A percentile compares a stretch with the other conserved stretches of the same genome.
Conservation (phyloP, 2,113 vertebrate genomes). For the Myrmecophaga tridactyla region DNA sequence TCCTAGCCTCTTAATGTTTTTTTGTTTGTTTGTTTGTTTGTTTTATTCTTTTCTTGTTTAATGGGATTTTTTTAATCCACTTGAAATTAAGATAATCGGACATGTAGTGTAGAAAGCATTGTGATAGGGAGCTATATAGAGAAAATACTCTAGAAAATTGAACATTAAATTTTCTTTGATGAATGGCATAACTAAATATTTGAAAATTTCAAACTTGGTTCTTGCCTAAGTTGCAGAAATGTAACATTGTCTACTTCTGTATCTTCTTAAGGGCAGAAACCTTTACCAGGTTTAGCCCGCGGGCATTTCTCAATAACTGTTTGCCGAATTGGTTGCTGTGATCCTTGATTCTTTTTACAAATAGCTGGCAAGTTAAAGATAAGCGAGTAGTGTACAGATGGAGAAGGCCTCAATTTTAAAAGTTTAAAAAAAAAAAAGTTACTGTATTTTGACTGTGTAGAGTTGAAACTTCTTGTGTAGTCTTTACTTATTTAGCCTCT, state of each 20-base stretch:
- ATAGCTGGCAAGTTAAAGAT: not conserved
- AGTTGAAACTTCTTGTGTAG: not conserved
- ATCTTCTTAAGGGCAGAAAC: not conserved
- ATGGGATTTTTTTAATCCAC: not conserved
- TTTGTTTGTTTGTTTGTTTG: no score
- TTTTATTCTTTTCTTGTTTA: no score
- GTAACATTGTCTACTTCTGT: not conserved
- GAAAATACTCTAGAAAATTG: not conserved
- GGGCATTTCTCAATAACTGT: not conserved
- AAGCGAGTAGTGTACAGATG: not conserved
- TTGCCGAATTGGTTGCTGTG: not conserved
- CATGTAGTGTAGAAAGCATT: not conserved
- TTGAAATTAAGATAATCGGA: not conserved
- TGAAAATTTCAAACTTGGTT: slow-evolving; percentile 3
- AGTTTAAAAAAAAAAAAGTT: not conserved
- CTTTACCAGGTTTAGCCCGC: not conserved
- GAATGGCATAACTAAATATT: not conserved
- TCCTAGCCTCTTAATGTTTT: not conserved
- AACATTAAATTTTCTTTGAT: slow-evolving; percentile 7
- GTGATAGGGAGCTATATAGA: not conserved
- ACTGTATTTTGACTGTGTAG: not conserved
- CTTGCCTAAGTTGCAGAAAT: slow-evolving; percentile 2
- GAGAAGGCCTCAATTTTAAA: not conserved
- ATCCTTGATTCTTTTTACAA: not conserved
- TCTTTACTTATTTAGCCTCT: not conserved